phyloP scores from a whole-genome alignment of 2,888 invertebrate species.

The Notocelia uddmanniana region DNA sequence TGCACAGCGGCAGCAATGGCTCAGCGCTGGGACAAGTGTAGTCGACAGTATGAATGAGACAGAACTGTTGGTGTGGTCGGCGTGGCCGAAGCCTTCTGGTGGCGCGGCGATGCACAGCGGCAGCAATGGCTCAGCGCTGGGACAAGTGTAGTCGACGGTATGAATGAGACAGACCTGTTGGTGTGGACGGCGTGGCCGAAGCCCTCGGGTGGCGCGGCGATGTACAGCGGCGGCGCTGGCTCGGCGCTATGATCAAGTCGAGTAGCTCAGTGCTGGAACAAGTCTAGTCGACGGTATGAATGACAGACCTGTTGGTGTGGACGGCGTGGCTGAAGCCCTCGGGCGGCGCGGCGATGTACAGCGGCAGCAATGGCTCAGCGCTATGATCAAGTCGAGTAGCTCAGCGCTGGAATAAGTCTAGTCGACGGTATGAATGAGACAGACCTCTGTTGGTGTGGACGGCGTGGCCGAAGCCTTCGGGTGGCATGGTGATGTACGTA shows the following conservation, averaged over 20 bases:
- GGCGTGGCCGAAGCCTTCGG: slow-evolving; percentile 82
- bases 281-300: slow-evolving; percentile 54
- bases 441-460: slow-evolving; percentile 77
- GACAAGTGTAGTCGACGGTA: slow-evolving; percentile 59
- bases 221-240: too few species aligned
- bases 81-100: slow-evolving; percentile 81
- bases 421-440: slow-evolving; percentile 54
- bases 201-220: slow-evolving; percentile 67
- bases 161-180: slow-evolving; percentile 67
- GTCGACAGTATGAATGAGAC: slow-evolving; percentile 54
- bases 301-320: slow-evolving; percentile 75
- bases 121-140: slow-evolving; percentile 81
- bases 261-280: neutral
- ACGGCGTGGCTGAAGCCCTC: slow-evolving; percentile 83
- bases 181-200: slow-evolving; percentile 81
- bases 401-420: slow-evolving; percentile 71
- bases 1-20: too few species aligned
- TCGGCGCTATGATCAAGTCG: slow-evolving; percentile 78
- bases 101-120: slow-evolving; percentile 83
- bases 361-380: slow-evolving; percentile 76
- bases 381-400: slow-evolving; percentile 84
- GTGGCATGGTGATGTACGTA: too few species aligned
- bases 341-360: slow-evolving; percentile 83
- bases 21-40: neutral
- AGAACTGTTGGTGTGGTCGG: slow-evolving; percentile 80